Evolutionary conservation across 2,797 vertebrate genomes (phyloP), one percentile per base, ranked within the genome.

Genomic region (Picus viridis): DNA sequence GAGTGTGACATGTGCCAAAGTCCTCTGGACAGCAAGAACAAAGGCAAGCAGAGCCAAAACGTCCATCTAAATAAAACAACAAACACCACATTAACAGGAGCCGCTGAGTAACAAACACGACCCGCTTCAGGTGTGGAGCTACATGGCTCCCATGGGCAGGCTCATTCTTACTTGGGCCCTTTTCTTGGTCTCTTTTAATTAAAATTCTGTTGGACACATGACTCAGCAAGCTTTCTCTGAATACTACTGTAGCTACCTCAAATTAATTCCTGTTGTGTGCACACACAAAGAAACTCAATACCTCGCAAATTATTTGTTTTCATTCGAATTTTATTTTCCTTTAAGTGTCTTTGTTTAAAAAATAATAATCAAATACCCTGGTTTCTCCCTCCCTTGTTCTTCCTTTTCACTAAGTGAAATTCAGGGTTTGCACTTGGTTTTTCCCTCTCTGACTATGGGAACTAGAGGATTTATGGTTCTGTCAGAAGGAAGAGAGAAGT

Each of bases 1-100:
- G 3, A 1, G 49, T 6, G 10, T 13, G 64, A 61, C 32, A 36
- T 1, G 16, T 61, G 91, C 78, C 93, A 87, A 87, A 53, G 39
- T 83, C 85, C 83, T 83, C 59, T 30, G 63, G 65, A 26, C 57
- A 91, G 70, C 3, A 2, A 92, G 70, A 95, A 51, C 57, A 87
- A 91, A 93, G 73, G 85, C 36, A 82, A 90, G 65, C 89, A 77
- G 88, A 89, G 76, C 57, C 83, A 86, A 71, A 83, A 49, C 81
- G 36, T 70, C 71, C 62, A 88, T 57, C 80, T 91, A 96, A 90
- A 94, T 67, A 95, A 91, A 97, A 82, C 61, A 82, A 89, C 86
- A 95, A 92, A 75, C 75, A 56, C 54, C 30, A 43, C 61, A 86
- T 64, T 47, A 91, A 88, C 12, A 82, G 85, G 29, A 92, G 82